These are phyloP conservation scores for Drosophila sordidula DNA, from an alignment of 2,888 invertebrate genomes.

Conservation along the genomic window DNA sequence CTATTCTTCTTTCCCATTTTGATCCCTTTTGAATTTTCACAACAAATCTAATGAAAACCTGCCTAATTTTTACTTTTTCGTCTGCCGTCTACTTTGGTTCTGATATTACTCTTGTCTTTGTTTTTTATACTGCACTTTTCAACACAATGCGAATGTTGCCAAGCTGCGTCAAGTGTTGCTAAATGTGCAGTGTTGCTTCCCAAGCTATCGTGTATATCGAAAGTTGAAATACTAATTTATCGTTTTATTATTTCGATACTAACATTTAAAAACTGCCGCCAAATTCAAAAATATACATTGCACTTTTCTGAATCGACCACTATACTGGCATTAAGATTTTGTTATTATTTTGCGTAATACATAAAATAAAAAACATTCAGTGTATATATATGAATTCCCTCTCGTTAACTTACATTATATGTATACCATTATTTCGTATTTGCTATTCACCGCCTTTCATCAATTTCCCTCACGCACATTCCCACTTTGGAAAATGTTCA, in stretches of 20 bases:
- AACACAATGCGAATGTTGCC: conserved; percentile 2
- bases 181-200: background rate
- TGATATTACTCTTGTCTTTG: background rate
- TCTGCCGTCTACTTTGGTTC: background rate
- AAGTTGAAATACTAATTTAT: background rate
- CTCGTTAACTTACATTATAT: too few relatives aligned
- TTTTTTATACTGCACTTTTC: background rate
- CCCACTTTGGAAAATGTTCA: too few relatives aligned
- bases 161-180: background rate
- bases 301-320: too few relatives aligned
- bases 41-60: background rate
- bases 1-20: conserved; percentile 67
- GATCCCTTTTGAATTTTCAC: background rate
- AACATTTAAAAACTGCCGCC: background rate
- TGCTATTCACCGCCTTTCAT: too few relatives aligned
- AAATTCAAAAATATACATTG: background rate
- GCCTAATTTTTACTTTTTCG: background rate
- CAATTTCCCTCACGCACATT: too few relatives aligned
- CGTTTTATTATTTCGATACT: conserved; percentile 1
- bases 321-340: too few relatives aligned
- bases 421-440: too few relatives aligned
- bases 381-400: too few relatives aligned
- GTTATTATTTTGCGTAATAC: too few relatives aligned
- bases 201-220: conserved; percentile 11
- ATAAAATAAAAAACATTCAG: too few relatives aligned